Evolutionary conservation across 2,797 vertebrate species (phyloP).

Genomic region (Xenops minutus): DNA sequence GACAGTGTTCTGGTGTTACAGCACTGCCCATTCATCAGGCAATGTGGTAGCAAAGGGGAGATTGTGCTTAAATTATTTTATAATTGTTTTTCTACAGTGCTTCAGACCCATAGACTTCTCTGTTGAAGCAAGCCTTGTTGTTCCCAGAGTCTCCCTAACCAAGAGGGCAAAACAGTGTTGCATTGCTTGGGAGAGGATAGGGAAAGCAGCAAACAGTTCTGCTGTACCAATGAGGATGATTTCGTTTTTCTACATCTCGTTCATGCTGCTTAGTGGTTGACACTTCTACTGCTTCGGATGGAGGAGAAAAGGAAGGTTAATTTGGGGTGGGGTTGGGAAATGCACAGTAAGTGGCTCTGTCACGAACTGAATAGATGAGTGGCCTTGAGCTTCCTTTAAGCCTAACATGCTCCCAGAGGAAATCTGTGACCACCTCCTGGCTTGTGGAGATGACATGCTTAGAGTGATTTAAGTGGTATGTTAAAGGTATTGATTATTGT

Average conservation of each 20-base stretch:
- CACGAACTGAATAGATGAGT: background rate
- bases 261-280: background rate
- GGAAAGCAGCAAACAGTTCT: background rate
- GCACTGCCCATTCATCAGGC: background rate
- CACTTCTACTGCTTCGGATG: background rate
- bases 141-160: background rate
- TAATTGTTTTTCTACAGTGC: background rate
- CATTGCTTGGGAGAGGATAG: background rate
- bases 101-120: background rate
- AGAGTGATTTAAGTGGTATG: background rate
- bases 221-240: background rate
- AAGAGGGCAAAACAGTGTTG: background rate
- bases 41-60: background rate
- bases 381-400: background rate
- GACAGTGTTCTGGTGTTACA: background rate
- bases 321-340: background rate
- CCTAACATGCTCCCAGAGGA: background rate
- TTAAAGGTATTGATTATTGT: background rate
- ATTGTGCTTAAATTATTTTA: background rate
- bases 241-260: background rate
- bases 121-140: background rate
- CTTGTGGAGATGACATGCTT: background rate
- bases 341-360: background rate
- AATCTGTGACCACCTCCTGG: background rate
- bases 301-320: background rate